Conservation (phyloP, 2,797 vertebrate species). For the Tragelaphus eurycerus region DNA sequence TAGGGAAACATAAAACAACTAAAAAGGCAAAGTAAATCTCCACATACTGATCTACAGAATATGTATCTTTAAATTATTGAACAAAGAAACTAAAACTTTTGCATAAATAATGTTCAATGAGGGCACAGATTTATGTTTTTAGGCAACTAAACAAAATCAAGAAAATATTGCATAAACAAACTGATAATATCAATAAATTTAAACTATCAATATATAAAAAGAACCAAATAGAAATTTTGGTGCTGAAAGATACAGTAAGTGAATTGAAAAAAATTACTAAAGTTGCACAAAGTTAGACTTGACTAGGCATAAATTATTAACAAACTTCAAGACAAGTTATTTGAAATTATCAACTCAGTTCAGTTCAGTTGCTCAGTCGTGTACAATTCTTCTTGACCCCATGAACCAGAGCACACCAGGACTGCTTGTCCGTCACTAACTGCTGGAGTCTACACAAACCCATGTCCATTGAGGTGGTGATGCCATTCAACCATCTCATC, state of each 20-base stretch:
- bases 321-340: neutral
- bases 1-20: neutral
- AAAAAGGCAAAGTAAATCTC: neutral
- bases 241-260: neutral
- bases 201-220: neutral
- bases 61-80: neutral
- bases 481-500: neutral
- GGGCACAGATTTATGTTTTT: neutral
- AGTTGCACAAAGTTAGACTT: neutral
- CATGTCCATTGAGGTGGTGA: neutral
- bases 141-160: neutral
- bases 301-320: too few species aligned
- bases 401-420: fast-evolving
- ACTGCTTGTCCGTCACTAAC: neutral
- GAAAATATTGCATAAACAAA: neutral
- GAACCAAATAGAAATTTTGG: neutral
- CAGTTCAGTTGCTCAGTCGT: neutral
- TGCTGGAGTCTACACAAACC: neutral
- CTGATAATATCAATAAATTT: neutral
- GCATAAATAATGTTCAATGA: neutral
- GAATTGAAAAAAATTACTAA: neutral
- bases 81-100: neutral
- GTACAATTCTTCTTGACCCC: neutral
- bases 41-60: neutral
- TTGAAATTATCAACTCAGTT: neutral